Evolutionary conservation across 2,888 invertebrate genomes (phyloP).

Genomic region (Tryphoninae sp.): DNA sequence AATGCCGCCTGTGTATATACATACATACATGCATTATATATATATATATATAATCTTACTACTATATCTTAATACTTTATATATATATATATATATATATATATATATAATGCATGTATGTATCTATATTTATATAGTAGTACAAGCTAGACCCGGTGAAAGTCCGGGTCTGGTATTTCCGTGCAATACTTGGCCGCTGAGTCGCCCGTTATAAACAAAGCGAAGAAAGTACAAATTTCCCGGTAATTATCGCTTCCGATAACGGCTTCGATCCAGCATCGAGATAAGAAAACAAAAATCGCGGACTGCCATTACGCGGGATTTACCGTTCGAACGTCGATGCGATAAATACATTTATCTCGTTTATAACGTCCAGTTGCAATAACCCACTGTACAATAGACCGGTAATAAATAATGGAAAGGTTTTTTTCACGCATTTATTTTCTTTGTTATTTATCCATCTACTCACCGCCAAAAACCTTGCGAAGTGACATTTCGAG

Average conservation of each 20-base stretch:
- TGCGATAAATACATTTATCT: neutral
- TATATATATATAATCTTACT: no score
- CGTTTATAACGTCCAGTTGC: neutral
- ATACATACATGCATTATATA: neutral
- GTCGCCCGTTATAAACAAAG: constrained; percentile 46
- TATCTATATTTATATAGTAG: constrained; percentile 41
- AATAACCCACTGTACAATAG: no score
- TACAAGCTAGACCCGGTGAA: constrained; percentile 53
- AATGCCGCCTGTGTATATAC: neutral
- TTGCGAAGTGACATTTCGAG: constrained; percentile 69
- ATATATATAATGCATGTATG: neutral
- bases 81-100: no score
- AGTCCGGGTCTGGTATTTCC: constrained; percentile 61
- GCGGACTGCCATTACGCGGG: neutral
- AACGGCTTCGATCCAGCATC: neutral
- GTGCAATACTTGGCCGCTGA: constrained; percentile 44
- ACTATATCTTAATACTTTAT: no score
- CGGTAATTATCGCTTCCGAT: constrained; percentile 16
- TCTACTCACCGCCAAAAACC: constrained; percentile 71
- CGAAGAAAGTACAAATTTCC: constrained; percentile 48
- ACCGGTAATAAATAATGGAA: no score
- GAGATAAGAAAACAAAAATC: constrained; percentile 4
- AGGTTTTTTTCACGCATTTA: neutral
- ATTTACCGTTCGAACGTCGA: neutral
- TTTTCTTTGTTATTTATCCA: neutral